A percentile compares a stretch with the other conserved stretches of the same genome.
These are phyloP conservation scores for Osmerus mordax DNA, from an alignment of 2,113 vertebrate genomes.

Conservation along the genomic window DNA sequence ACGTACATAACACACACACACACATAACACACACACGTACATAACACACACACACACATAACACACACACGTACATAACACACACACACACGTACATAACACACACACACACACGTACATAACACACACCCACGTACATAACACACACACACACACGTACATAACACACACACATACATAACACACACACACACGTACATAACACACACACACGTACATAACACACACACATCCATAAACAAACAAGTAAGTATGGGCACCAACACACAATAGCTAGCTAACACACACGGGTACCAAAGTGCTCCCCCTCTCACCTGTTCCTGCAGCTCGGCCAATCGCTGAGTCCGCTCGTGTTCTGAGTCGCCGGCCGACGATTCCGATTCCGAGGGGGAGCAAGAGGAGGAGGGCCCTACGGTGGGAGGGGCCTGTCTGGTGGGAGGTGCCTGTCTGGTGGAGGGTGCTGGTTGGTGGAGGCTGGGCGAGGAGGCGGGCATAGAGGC, in stretches of 20 bases:
- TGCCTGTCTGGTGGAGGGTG: conserved; percentile 74
- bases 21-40: too few relatives aligned
- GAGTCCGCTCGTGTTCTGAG: conserved; percentile 86
- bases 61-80: too few relatives aligned
- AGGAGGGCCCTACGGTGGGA: conserved; percentile 70
- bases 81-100: too few relatives aligned
- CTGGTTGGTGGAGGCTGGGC: conserved; percentile 66
- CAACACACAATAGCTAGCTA: background rate
- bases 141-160: too few relatives aligned
- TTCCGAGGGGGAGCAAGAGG: conserved; percentile 84
- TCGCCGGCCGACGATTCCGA: conserved; percentile 85
- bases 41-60: too few relatives aligned
- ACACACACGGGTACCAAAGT: conserved; percentile 24
- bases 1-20: too few relatives aligned
- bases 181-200: too few relatives aligned
- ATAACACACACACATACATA: too few relatives aligned
- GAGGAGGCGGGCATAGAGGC: conserved; percentile 78
- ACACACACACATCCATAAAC: background rate
- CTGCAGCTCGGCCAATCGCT: conserved; percentile 88
- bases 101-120: too few relatives aligned
- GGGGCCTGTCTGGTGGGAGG: conserved; percentile 74
- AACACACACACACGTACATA: conserved; percentile 15
- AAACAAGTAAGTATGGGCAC: too few relatives aligned
- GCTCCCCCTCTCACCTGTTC: conserved; percentile 78
- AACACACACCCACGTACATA: too few relatives aligned